phyloP scores from a whole-genome alignment of 2,113 vertebrate genomes.

The Pygoscelis adeliae region DNA sequence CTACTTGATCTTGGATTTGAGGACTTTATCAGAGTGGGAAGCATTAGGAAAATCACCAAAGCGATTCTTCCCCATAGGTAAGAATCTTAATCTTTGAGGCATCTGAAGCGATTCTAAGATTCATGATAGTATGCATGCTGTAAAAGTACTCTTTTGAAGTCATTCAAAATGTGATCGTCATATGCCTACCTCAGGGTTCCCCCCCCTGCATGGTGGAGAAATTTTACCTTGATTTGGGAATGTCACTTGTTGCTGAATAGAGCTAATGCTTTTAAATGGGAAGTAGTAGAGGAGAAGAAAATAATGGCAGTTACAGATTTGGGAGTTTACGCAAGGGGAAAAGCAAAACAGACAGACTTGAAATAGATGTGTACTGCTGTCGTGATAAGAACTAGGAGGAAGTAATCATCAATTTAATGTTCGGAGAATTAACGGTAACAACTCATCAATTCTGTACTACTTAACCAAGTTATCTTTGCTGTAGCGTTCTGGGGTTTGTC shows the following conservation, averaged over 20 bases:
- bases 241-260: background rate
- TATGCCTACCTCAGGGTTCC: background rate
- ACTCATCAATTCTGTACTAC: background rate
- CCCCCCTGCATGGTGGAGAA: fast-evolving
- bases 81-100: background rate
- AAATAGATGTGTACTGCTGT: background rate
- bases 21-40: slow-evolving; percentile 83
- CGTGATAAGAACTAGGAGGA: background rate
- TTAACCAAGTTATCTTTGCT: background rate
- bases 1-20: slow-evolving; percentile 81
- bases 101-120: background rate
- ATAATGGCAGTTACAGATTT: background rate
- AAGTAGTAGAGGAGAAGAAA: background rate
- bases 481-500: background rate
- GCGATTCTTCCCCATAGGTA: slow-evolving; percentile 83
- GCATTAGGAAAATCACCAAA: slow-evolving; percentile 82
- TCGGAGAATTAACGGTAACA: background rate
- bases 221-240: background rate
- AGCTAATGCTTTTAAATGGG: background rate
- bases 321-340: background rate
- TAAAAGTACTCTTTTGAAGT: background rate
- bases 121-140: too few species aligned
- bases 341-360: background rate
- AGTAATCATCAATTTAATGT: background rate
- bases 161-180: background rate